Evolutionary conservation across 2,113 vertebrate species (phyloP).

Genomic region (Alexandromys fortis): DNA sequence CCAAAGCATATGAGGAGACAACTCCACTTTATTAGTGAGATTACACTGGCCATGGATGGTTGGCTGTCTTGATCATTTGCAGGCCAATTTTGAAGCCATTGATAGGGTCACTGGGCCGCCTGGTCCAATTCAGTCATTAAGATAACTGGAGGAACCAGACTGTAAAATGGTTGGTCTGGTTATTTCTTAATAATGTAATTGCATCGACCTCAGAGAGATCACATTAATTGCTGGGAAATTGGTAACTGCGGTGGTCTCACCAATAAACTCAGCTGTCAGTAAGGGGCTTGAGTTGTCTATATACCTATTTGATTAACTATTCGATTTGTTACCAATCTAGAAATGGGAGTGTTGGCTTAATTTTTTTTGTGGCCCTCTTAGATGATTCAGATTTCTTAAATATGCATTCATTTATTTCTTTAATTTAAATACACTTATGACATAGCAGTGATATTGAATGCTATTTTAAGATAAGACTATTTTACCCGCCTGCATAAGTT

Average conservation of each 20-base stretch:
- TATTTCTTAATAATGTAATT: slow-evolving; percentile 72
- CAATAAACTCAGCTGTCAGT: slow-evolving; percentile 27
- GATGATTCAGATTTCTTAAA: background rate
- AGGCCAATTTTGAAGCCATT: slow-evolving; percentile 63
- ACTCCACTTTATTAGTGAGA: slow-evolving; percentile 72
- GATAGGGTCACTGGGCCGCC: slow-evolving; percentile 66
- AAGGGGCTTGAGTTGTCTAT: slow-evolving; percentile 25
- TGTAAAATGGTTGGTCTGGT: slow-evolving; percentile 72
- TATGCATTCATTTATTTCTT: background rate
- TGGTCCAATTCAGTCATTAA: slow-evolving; percentile 66
- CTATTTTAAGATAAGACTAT: slow-evolving; percentile 44
- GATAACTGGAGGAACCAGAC: slow-evolving; percentile 69
- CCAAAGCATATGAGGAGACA: slow-evolving; percentile 62
- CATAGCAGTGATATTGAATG: background rate
- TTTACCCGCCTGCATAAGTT: slow-evolving; percentile 12
- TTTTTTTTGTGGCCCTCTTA: slow-evolving; percentile 26
- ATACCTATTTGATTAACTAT: background rate
- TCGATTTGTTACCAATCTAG: background rate
- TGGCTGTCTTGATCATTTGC: slow-evolving; percentile 68
- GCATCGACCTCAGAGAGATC: slow-evolving; percentile 61
- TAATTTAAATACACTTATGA: background rate
- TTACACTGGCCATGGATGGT: slow-evolving; percentile 62
- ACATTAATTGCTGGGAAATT: slow-evolving; percentile 68
- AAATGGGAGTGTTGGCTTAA: background rate
- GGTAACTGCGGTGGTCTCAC: slow-evolving; percentile 53